These are phyloP conservation scores for Pseudoips prasinana DNA, from an alignment of 2,888 invertebrate genomes.

Conservation along the genomic window DNA sequence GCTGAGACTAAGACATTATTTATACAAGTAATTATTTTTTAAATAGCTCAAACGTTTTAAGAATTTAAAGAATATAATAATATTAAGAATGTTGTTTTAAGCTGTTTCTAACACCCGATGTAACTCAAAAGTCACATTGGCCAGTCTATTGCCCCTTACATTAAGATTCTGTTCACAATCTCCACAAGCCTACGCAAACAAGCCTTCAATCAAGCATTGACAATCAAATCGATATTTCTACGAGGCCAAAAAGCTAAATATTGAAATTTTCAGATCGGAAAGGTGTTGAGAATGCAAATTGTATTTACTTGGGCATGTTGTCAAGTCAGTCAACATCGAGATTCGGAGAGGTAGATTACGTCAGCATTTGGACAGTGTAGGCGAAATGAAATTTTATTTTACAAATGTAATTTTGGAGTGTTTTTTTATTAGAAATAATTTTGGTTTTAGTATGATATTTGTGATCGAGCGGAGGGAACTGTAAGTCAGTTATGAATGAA, in stretches of 20 bases:
- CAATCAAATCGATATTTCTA: conserved; percentile 23
- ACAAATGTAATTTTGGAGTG: conserved; percentile 8
- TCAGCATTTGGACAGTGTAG: conserved; percentile 22
- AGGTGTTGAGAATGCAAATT: conserved; percentile 50
- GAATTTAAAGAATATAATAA: too few relatives aligned
- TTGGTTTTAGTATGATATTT: too few relatives aligned
- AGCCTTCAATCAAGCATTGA: conserved; percentile 12
- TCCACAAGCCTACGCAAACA: conserved; percentile 2
- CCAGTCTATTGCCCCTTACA: too few relatives aligned
- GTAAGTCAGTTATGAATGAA: too few relatives aligned
- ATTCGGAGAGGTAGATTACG: conserved; percentile 31
- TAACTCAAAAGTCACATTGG: too few relatives aligned
- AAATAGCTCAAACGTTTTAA: too few relatives aligned
- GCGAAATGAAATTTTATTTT: conserved; percentile 17
- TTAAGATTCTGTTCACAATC: too few relatives aligned
- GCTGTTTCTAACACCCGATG: too few relatives aligned
- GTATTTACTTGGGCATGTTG: conserved; percentile 45
- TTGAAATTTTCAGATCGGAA: conserved; percentile 42
- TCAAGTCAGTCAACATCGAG: conserved; percentile 45
- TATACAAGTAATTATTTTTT: too few relatives aligned
- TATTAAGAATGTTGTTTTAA: too few relatives aligned
- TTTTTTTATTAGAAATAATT: conserved; percentile 8
- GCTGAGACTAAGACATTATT: too few relatives aligned
- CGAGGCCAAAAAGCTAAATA: conserved; percentile 37
- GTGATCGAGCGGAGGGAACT: too few relatives aligned